A percentile compares a stretch with the other conserved stretches of the same genome.
Evolutionary conservation across 2,888 invertebrate species (phyloP).

Genomic region (Creontiades dilutus): DNA sequence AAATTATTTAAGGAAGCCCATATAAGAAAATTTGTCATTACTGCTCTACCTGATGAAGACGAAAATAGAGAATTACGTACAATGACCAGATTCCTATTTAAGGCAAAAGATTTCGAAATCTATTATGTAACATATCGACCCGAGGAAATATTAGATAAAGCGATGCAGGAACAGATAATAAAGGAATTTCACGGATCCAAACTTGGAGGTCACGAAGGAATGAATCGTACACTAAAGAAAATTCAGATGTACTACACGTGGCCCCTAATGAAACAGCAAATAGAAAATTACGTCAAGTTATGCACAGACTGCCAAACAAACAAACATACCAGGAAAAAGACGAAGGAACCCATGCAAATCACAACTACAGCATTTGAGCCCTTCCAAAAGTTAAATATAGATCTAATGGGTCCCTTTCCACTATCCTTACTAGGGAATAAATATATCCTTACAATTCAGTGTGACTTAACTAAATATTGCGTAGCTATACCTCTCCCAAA

Average conservation of each 20-base stretch:
- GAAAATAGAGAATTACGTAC: too few species aligned
- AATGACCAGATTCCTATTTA: not conserved
- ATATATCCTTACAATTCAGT: not conserved
- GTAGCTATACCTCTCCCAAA: not conserved
- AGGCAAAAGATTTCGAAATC: not conserved
- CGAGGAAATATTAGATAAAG: not conserved
- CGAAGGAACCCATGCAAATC: conserved; percentile 35
- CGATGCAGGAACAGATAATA: not conserved
- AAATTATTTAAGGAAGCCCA: too few species aligned
- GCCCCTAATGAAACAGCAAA: not conserved
- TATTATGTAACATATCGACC: not conserved
- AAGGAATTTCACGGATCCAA: not conserved
- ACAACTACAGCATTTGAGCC: not conserved
- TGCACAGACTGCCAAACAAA: not conserved
- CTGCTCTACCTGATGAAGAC: too few species aligned
- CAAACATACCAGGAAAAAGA: not conserved
- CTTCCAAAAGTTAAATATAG: conserved; percentile 24
- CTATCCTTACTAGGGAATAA: not conserved
- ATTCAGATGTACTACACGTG: not conserved
- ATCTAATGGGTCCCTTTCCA: conserved; percentile 13
- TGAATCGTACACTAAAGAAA: conserved; percentile 25
- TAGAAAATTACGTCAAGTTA: not conserved
- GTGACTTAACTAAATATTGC: not conserved
- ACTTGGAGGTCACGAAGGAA: not conserved
- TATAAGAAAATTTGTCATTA: too few species aligned